Percentiles rank a stretch among this genome's conserved stretches.
Conservation (phyloP, 2,113 vertebrate species). For the Sinocyclocheilus anshuiensis region DNA sequence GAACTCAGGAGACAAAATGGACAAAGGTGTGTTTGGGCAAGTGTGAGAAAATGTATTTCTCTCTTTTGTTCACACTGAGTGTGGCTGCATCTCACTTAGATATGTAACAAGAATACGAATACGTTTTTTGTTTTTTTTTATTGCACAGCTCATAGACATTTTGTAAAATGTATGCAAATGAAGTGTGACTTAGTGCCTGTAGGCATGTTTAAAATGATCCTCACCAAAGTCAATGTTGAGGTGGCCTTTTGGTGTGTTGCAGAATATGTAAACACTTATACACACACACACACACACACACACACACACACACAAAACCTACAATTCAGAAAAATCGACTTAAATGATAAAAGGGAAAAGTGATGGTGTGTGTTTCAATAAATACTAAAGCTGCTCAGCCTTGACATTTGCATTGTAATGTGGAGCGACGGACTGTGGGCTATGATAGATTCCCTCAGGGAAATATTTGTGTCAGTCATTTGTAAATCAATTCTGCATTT, state of each 20-base stretch:
- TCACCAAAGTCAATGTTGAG: not conserved
- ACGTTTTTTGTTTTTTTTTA: not conserved
- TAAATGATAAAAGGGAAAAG: not conserved
- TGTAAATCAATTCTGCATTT: slow-evolving; percentile 60
- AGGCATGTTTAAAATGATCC: not conserved
- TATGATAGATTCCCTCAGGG: slow-evolving; percentile 48
- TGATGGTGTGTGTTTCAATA: slow-evolving; percentile 9
- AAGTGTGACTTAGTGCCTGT: not conserved
- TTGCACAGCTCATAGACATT: not conserved
- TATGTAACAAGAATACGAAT: not conserved
- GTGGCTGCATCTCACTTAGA: not conserved
- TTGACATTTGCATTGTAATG: slow-evolving; percentile 45
- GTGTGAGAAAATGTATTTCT: slow-evolving; percentile 44
- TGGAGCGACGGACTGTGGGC: slow-evolving; percentile 27
- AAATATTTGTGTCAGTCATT: slow-evolving; percentile 54
- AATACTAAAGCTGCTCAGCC: slow-evolving; percentile 25
- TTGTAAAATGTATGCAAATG: not conserved
- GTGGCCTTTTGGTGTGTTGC: slow-evolving; percentile 9
- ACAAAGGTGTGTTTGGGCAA: slow-evolving; percentile 14
- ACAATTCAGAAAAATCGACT: not conserved
- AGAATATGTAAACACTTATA: not conserved
- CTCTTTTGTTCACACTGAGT: not conserved
- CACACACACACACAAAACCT: not conserved
- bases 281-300: not conserved
- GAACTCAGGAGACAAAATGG: slow-evolving; percentile 52